phyloP scores from a whole-genome alignment of 1,140 invertebrate species.

The Musca vetustissima region DNA sequence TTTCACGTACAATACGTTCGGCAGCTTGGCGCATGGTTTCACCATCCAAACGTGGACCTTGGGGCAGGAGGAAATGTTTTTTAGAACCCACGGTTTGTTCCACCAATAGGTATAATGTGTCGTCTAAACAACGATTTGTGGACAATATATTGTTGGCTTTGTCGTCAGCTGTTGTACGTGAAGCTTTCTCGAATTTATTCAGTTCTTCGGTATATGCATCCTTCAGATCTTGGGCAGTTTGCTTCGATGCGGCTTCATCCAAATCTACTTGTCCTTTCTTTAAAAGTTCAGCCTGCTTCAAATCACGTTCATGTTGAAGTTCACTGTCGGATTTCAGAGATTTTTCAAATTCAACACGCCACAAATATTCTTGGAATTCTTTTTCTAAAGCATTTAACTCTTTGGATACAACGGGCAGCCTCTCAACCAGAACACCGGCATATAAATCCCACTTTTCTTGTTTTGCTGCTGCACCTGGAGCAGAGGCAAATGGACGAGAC shows the following conservation, averaged over 20 bases:
- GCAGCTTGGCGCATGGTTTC: slow-evolving; percentile 85
- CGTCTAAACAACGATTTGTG: slow-evolving; percentile 72
- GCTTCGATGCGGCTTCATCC: slow-evolving; percentile 67
- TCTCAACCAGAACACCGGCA: slow-evolving; percentile 79
- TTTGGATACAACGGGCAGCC: slow-evolving; percentile 73
- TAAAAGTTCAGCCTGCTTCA: slow-evolving; percentile 62
- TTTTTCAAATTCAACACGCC: slow-evolving; percentile 71
- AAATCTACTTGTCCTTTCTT: slow-evolving; percentile 65
- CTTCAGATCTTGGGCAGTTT: slow-evolving; percentile 80
- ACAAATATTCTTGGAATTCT: slow-evolving; percentile 65
- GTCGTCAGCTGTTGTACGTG: slow-evolving; percentile 71
- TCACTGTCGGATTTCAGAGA: slow-evolving; percentile 86
- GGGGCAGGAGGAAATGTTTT: slow-evolving; percentile 72
- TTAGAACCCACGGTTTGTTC: slow-evolving; percentile 72
- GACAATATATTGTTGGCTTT: slow-evolving; percentile 70
- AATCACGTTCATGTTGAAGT: slow-evolving; percentile 68
- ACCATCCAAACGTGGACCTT: slow-evolving; percentile 68
- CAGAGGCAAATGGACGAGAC: slow-evolving; percentile 29
- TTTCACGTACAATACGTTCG: slow-evolving; percentile 71
- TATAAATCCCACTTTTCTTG: slow-evolving; percentile 77
- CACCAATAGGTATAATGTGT: slow-evolving; percentile 73
- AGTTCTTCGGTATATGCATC: slow-evolving; percentile 72
- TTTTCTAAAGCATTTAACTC: slow-evolving; percentile 70
- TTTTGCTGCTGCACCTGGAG: background rate
- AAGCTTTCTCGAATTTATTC: slow-evolving; percentile 67